A percentile compares a stretch with the other conserved stretches of the same genome.
phyloP scores from a whole-genome alignment of 1,140 invertebrate species.

The Drosophila repleta region DNA sequence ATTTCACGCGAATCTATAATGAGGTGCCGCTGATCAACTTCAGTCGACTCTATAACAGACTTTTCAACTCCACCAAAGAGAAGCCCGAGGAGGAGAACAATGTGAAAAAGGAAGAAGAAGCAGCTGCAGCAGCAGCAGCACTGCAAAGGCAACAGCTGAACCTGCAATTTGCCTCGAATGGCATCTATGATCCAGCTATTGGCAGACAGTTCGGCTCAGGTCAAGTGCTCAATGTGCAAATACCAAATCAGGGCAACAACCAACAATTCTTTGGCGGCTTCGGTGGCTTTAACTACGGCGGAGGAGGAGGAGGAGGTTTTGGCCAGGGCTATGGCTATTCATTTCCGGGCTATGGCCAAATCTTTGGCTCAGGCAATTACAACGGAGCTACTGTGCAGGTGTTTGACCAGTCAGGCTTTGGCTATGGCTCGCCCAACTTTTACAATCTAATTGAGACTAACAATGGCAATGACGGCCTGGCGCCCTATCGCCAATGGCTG shows the following conservation, averaged over 20 bases:
- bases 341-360: not conserved
- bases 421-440: not conserved
- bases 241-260: not conserved
- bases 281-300: not conserved
- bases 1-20: conserved; percentile 40
- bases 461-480: not conserved
- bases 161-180: not conserved
- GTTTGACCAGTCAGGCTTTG: not conserved
- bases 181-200: not conserved
- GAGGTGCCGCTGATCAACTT: conserved; percentile 27
- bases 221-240: conserved; percentile 1
- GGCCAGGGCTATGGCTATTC: not conserved
- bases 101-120: not conserved
- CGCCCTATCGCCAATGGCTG: conserved; percentile 7
- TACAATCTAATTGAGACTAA: not conserved
- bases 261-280: not conserved
- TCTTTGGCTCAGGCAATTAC: conserved; percentile 3
- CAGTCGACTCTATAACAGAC: conserved; percentile 16
- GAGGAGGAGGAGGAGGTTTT: not conserved
- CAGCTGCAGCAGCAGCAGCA: not conserved
- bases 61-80: conserved; percentile 18
- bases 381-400: conserved; percentile 10
- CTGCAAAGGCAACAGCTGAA: not conserved
- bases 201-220: not conserved
- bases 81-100: not conserved